phyloP scores from a whole-genome alignment of 2,797 vertebrate genomes.

The Notolabrus celidotus region DNA sequence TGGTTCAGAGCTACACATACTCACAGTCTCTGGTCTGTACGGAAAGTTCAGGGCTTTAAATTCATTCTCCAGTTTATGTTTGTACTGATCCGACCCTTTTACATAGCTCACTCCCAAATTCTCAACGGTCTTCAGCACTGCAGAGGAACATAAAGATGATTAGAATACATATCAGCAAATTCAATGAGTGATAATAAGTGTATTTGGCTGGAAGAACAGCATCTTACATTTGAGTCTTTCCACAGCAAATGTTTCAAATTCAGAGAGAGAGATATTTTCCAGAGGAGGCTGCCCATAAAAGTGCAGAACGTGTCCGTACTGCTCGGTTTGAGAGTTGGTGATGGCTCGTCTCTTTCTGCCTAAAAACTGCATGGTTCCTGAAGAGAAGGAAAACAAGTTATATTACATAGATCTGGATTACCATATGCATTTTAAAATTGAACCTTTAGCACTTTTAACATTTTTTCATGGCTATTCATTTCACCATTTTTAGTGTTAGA shows the following conservation, averaged over 20 bases:
- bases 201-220: background rate
- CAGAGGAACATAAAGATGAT: slow-evolving; percentile 12
- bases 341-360: slow-evolving; percentile 61
- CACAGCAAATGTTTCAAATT: slow-evolving; percentile 94
- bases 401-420: too few relatives aligned
- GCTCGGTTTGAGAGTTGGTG: slow-evolving; percentile 70
- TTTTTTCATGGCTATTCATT: too few relatives aligned
- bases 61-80: slow-evolving; percentile 81
- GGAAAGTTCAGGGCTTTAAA: slow-evolving; percentile 88
- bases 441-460: too few relatives aligned
- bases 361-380: slow-evolving; percentile 72
- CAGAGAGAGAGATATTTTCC: slow-evolving; percentile 91
- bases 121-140: slow-evolving; percentile 94
- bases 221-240: slow-evolving; percentile 92
- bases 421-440: too few relatives aligned
- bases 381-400: background rate
- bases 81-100: slow-evolving; percentile 83
- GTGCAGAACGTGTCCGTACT: slow-evolving; percentile 90
- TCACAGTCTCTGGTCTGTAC: slow-evolving; percentile 79
- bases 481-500: too few relatives aligned
- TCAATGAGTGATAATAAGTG: background rate
- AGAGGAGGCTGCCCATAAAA: slow-evolving; percentile 92
- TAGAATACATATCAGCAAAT: background rate
- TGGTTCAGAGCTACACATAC: slow-evolving; percentile 43
- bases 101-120: slow-evolving; percentile 90